Percentiles rank a stretch among this genome's conserved stretches.
Conservation (phyloP, 2,113 vertebrate species). For the Pristiophorus japonicus region DNA sequence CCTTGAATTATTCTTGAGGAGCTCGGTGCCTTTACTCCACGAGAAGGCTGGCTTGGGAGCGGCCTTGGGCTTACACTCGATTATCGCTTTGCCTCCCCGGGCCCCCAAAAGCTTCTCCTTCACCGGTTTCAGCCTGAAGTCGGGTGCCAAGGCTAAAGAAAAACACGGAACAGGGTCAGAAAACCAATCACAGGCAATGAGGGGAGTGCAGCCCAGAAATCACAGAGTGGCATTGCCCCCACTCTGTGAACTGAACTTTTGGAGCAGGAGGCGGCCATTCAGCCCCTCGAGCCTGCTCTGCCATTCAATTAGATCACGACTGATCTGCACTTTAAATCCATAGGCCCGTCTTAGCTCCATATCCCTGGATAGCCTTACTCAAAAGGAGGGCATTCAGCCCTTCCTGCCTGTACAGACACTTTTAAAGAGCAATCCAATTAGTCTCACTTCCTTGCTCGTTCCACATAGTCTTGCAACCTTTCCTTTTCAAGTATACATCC, state of each 20-base stretch:
- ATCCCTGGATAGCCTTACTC: not conserved
- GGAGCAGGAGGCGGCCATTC: not conserved
- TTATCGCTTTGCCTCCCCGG: slow-evolving; percentile 77
- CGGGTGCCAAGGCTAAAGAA: slow-evolving; percentile 72
- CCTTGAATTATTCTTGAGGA: slow-evolving; percentile 83
- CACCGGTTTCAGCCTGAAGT: slow-evolving; percentile 83
- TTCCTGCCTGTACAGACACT: too few species aligned
- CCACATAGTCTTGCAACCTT: too few species aligned
- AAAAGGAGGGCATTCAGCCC: not conserved
- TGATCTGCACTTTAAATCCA: not conserved
- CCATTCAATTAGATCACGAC: not conserved
- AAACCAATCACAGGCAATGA: not conserved
- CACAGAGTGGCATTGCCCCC: not conserved
- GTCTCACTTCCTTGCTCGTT: too few species aligned
- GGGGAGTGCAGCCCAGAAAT: not conserved
- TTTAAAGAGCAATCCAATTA: too few species aligned
- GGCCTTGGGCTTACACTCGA: slow-evolving; percentile 85
- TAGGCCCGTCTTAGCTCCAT: not conserved
- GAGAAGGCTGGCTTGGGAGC: slow-evolving; percentile 78
- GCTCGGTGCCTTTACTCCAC: slow-evolving; percentile 93
- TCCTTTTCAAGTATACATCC: too few species aligned
- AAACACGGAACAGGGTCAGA: not conserved
- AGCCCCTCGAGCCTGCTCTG: not conserved
- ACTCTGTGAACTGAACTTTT: not conserved
- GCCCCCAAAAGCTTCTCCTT: slow-evolving; percentile 76